Evolutionary conservation across 2,113 vertebrate genomes (phyloP), one percentile per base, ranked within the genome.

Genomic region (Cyprinodon brontotheroides): DNA sequence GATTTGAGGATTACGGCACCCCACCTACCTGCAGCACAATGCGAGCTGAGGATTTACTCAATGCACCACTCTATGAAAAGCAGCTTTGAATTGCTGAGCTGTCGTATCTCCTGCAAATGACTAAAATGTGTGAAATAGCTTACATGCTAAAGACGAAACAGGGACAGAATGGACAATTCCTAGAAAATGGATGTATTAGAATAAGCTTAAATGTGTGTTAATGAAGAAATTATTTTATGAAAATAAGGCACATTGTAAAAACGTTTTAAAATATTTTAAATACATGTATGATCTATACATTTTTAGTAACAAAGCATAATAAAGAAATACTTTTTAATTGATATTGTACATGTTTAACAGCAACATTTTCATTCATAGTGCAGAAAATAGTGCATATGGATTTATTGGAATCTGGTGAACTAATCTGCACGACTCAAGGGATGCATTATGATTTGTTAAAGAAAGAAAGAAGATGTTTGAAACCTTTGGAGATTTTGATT

Each of bases 1-100:
- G 80, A 89, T 86, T 71, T 43, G 3, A 48, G 80, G 80, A 85
- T 89, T 87, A 85, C 73, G 78, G 66, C 78, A 70, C 61, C 67
- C 79, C 59, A 66, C 63, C 84, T 82, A 89, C 81, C 81, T 86
- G 80, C 22, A 88, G 79, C 78, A 81, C 50, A 76, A 50, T 80
- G 61, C 61, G 37, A 50, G 41, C 53, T 13, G 66, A 60, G 15
- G 11, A 41, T 74, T 74, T 62, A 74, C 68, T 65, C 45, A 11
- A 65, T 43, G 50, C 77, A 72, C 65, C 11, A 65, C 68, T 73
- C 66, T 77, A 66, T 74, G 69, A 83, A 85, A 86, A 80, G 73
- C 45, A 4, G 72, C 4, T 78, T 75, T 67, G 59, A 75, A 74
- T 38, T 68, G 62, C 53, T 29, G 48, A 71, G 50, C 47, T 69